Evolutionary conservation across 2,797 vertebrate genomes (phyloP).

Genomic region (Characodon lateralis): DNA sequence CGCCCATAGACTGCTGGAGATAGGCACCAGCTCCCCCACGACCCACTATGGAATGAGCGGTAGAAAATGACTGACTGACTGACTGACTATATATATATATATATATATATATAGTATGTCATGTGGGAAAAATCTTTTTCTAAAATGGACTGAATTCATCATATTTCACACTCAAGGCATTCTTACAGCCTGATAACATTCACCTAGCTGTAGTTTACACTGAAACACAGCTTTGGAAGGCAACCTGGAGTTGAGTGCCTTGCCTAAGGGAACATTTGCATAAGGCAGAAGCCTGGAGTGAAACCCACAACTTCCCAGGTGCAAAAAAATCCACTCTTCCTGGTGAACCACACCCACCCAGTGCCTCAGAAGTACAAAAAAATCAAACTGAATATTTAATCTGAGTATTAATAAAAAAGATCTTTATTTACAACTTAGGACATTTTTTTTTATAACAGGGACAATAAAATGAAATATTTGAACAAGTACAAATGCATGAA

Average conservation of each 20-base stretch:
- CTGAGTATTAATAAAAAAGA: conserved; percentile 14
- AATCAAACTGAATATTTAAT: conserved; percentile 8
- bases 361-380: background rate
- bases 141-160: background rate
- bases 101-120: too few species aligned
- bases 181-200: too few species aligned
- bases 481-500: conserved; percentile 13
- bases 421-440: conserved; percentile 69
- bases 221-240: background rate
- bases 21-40: too few species aligned
- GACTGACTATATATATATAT: too few species aligned
- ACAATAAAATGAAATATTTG: conserved; percentile 37
- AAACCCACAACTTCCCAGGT: background rate
- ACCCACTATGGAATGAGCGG: too few species aligned
- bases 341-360: background rate
- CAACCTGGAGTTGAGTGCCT: too few species aligned
- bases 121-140: too few species aligned
- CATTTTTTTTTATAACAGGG: conserved; percentile 15
- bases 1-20: too few species aligned
- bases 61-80: too few species aligned
- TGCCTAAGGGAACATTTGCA: background rate
- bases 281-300: background rate
- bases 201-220: background rate
- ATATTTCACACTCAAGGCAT: background rate
- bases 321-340: background rate